Conservation (phyloP, 1,140 invertebrate species). For the Cotesia chilonis region DNA sequence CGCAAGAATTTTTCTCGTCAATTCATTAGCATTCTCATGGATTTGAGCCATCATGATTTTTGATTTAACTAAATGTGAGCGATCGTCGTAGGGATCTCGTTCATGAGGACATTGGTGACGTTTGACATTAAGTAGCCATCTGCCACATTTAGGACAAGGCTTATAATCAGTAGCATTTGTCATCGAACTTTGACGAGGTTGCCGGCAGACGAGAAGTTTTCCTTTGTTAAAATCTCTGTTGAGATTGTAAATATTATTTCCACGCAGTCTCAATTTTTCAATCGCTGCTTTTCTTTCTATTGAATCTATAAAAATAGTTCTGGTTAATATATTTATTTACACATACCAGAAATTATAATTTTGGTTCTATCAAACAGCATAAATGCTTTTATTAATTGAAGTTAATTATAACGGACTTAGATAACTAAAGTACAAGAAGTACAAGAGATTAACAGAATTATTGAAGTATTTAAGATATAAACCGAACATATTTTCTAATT, state of each 20-base stretch:
- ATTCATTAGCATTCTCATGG: background rate
- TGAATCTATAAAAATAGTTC: background rate
- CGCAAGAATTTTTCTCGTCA: constrained; percentile 4
- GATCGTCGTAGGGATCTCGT: background rate
- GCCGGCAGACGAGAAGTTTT: background rate
- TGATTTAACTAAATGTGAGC: background rate
- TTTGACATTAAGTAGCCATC: background rate
- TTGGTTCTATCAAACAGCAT: background rate
- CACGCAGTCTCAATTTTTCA: background rate
- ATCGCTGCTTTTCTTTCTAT: background rate
- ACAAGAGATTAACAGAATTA: no score
- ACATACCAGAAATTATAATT: background rate
- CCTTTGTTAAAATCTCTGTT: background rate
- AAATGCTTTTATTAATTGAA: no score
- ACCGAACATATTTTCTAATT: background rate
- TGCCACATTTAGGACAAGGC: background rate
- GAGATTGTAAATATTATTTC: background rate
- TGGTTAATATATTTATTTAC: background rate
- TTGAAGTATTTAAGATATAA: no score
- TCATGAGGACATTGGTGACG: background rate
- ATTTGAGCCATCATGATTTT: constrained; percentile 7
- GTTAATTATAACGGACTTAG: background rate
- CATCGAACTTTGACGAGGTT: background rate
- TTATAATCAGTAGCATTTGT: background rate
- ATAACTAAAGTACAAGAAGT: background rate